phyloP scores from a whole-genome alignment of 2,888 invertebrate species.

The Nephrotoma flavescens region DNA sequence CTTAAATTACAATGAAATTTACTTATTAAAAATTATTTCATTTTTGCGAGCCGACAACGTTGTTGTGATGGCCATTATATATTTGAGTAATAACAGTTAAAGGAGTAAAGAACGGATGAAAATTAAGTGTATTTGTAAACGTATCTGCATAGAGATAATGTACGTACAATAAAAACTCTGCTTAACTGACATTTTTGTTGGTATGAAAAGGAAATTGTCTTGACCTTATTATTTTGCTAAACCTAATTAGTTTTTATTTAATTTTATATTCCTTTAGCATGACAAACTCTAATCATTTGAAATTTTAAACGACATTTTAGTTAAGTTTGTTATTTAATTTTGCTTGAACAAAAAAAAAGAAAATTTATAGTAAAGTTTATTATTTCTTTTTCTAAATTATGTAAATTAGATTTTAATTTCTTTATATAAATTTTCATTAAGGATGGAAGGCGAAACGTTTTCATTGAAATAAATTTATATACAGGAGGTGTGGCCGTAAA shows the following conservation, averaged over 20 bases:
- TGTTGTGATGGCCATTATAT: too few species aligned
- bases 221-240: not conserved
- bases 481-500: not conserved
- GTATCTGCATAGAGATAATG: too few species aligned
- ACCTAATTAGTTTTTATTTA: not conserved
- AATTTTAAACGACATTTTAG: not conserved
- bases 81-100: too few species aligned
- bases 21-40: too few species aligned
- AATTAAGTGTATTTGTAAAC: too few species aligned
- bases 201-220: not conserved
- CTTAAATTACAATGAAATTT: too few species aligned
- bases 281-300: not conserved
- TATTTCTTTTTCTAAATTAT: not conserved
- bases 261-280: not conserved
- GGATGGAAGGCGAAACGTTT: not conserved
- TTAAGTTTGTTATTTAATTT: not conserved
- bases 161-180: too few species aligned
- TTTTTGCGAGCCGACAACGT: too few species aligned
- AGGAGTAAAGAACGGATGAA: too few species aligned
- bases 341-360: not conserved
- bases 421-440: not conserved
- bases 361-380: not conserved
- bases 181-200: not conserved
- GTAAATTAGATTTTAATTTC: not conserved
- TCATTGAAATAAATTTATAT: not conserved